Conservation (phyloP, 2,113 vertebrate species). For the Amia ocellicauda region DNA sequence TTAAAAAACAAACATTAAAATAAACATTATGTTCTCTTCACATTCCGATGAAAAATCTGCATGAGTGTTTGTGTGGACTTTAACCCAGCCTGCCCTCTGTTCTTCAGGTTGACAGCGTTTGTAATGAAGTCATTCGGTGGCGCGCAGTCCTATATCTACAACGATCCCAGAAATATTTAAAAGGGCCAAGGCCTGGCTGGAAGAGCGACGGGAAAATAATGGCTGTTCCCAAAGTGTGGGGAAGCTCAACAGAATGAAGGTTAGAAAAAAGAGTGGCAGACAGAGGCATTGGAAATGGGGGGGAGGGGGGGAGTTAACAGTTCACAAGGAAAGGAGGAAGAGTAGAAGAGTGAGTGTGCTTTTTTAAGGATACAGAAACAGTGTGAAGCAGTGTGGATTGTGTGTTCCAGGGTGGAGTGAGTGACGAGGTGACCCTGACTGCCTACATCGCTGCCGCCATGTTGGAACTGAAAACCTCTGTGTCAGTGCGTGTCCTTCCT, state of each 20-base stretch:
- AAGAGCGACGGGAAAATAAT: too few relatives aligned
- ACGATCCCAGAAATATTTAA: conserved; percentile 19
- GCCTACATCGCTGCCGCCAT: too few relatives aligned
- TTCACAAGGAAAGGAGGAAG: background rate
- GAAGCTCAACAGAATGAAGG: conserved; percentile 46
- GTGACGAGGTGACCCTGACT: too few relatives aligned
- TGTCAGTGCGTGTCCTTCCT: conserved; percentile 49
- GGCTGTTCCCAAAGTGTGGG: too few relatives aligned
- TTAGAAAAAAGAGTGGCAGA: conserved; percentile 24
- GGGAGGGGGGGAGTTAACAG: too few relatives aligned
- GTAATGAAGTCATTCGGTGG: conserved; percentile 42
- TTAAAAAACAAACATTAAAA: too few relatives aligned
- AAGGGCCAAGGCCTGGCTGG: too few relatives aligned
- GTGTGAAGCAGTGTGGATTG: background rate
- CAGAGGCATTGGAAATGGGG: background rate
- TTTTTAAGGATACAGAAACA: background rate
- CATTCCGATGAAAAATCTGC: too few relatives aligned
- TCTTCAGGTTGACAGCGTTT: conserved; percentile 53
- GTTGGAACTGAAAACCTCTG: conserved; percentile 35
- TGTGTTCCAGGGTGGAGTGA: too few relatives aligned
- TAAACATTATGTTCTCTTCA: too few relatives aligned
- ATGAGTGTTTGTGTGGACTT: background rate
- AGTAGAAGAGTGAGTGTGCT: background rate
- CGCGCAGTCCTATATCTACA: conserved; percentile 37
- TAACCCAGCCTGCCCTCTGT: background rate